Percentiles rank a stretch among this genome's conserved stretches.
phyloP scores from a whole-genome alignment of 2,888 invertebrate species.

The Furcula furcula region DNA sequence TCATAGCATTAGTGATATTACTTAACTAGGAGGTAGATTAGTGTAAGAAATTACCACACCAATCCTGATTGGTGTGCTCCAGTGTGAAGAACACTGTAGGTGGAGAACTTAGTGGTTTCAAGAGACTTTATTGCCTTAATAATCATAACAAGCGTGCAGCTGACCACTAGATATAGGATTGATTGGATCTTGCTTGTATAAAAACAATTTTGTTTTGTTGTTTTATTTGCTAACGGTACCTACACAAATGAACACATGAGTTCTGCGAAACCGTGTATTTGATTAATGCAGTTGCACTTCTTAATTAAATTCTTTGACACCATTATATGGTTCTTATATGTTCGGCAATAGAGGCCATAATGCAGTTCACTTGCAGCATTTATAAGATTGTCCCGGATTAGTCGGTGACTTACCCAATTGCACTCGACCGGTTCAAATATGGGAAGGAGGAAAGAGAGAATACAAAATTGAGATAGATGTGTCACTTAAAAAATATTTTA shows the following conservation, averaged over 20 bases:
- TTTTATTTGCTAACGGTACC: conserved; percentile 11
- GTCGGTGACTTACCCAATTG: conserved; percentile 13
- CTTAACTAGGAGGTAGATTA: no score
- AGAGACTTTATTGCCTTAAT: no score
- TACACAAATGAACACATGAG: conserved; percentile 15
- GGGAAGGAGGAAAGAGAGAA: conserved; percentile 4
- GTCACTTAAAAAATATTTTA: background rate
- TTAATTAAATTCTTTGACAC: conserved; percentile 4
- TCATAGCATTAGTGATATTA: no score
- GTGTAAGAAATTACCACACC: no score
- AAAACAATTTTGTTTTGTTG: no score
- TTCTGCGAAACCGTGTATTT: conserved; percentile 19
- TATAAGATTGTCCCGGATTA: conserved; percentile 10
- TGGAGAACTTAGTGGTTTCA: no score
- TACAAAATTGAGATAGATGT: background rate
- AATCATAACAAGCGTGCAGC: no score
- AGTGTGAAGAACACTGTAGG: no score
- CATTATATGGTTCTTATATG: conserved; percentile 2
- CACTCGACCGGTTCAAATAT: conserved; percentile 12
- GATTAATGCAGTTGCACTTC: conserved; percentile 29
- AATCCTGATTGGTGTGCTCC: no score
- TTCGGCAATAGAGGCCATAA: conserved; percentile 6
- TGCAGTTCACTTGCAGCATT: background rate
- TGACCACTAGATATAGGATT: no score
- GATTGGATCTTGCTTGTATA: no score